These are phyloP conservation scores for Porites evermanni DNA, from an alignment of 92 coral and sea anemone species.

Conservation along the genomic window DNA sequence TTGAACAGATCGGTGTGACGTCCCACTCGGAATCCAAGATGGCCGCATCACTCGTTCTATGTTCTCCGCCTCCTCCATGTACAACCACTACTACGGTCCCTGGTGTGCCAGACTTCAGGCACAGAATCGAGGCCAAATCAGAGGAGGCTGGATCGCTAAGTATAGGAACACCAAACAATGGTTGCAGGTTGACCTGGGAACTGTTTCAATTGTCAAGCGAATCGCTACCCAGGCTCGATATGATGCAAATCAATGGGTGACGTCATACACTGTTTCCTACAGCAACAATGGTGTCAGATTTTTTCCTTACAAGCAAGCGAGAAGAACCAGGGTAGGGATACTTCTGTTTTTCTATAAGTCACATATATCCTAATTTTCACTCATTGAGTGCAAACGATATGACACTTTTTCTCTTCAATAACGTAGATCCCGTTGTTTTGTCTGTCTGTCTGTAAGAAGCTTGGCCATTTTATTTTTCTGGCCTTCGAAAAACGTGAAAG, in stretches of 20 bases:
- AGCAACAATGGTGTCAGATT: slow-evolving; percentile 75
- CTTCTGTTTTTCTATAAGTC: not conserved
- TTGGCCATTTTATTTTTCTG: no score
- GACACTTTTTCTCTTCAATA: no score
- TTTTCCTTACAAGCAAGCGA: slow-evolving; percentile 56
- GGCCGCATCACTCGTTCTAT: slow-evolving; percentile 72
- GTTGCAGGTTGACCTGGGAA: slow-evolving; percentile 79
- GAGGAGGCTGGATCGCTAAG: slow-evolving; percentile 82
- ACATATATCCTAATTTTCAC: no score
- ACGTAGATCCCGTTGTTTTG: no score
- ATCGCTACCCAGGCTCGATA: slow-evolving; percentile 81
- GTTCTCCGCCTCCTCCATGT: slow-evolving; percentile 80
- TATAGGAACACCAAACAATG: slow-evolving; percentile 69
- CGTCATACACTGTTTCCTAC: slow-evolving; percentile 65
- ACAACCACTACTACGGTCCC: slow-evolving; percentile 77
- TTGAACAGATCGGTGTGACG: slow-evolving; percentile 75
- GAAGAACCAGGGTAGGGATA: slow-evolving; percentile 53
- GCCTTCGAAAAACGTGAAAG: no score
- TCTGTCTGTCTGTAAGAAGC: no score
- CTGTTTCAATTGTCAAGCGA: slow-evolving; percentile 51
- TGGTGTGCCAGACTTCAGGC: slow-evolving; percentile 80
- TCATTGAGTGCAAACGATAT: no score
- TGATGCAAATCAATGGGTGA: slow-evolving; percentile 70
- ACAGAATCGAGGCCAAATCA: slow-evolving; percentile 53
- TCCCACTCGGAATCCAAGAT: slow-evolving; percentile 88